Conservation (phyloP, 2,113 vertebrate genomes). For the Chionodraco myersi region DNA sequence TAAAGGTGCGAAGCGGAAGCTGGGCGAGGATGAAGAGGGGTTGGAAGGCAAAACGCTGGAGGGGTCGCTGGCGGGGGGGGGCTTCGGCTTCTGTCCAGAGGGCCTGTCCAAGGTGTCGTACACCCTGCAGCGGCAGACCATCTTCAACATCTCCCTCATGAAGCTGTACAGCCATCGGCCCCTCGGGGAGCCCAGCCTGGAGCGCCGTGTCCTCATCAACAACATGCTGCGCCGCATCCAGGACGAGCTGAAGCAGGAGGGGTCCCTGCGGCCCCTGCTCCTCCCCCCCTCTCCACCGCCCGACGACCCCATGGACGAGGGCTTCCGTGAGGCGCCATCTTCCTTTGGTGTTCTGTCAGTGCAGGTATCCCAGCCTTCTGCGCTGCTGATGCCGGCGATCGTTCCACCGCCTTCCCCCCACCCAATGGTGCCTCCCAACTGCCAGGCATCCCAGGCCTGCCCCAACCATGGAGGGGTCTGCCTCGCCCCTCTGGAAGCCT, state of each 20-base stretch:
- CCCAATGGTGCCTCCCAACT: slow-evolving; percentile 64
- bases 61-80: slow-evolving; percentile 77
- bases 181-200: slow-evolving; percentile 93
- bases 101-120: slow-evolving; percentile 97
- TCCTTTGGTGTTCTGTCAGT: slow-evolving; percentile 81
- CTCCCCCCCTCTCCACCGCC: slow-evolving; percentile 88
- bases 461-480: slow-evolving; percentile 66
- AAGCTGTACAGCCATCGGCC: slow-evolving; percentile 97
- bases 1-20: slow-evolving; percentile 99
- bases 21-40: slow-evolving; percentile 99
- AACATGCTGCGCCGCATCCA: slow-evolving; percentile 99
- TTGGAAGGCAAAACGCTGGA: slow-evolving; percentile 98
- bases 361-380: slow-evolving; percentile 64
- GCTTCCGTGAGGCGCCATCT: slow-evolving; percentile 89
- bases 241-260: slow-evolving; percentile 96
- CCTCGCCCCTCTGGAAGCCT: slow-evolving; percentile 85
- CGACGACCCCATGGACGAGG: slow-evolving; percentile 87
- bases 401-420: slow-evolving; percentile 82
- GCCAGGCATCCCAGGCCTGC: slow-evolving; percentile 46
- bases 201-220: slow-evolving; percentile 97
- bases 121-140: slow-evolving; percentile 99
- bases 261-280: slow-evolving; percentile 90
- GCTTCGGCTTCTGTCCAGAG: slow-evolving; percentile 67
- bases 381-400: slow-evolving; percentile 63
- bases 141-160: slow-evolving; percentile 99